Evolutionary conservation across 37 sponge, comb jelly and placozoan genomes (phyloP), one percentile per base, ranked within the genome.

Genomic region (Ianthella basta): DNA sequence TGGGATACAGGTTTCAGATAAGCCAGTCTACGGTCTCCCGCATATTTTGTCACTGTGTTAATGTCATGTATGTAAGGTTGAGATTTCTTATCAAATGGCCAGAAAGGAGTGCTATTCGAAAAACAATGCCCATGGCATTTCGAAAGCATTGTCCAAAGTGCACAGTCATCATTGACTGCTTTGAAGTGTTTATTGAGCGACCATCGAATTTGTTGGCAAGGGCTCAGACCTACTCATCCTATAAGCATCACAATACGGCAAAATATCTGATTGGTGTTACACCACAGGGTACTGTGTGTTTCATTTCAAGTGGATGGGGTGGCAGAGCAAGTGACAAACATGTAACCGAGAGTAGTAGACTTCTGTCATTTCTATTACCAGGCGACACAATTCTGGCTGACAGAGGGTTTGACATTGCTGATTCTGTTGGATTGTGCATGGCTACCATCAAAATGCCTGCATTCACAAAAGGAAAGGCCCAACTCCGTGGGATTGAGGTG

Each of bases 81-180:
- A 36, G 54, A 30, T 81, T 56, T 72, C 50, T 91, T 30, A 73
- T 90, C 40, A 35, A 80, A 35, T 91, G 93, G 87, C 90, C 90
- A 60, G 85, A 86, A 23, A 30, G 87, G 35, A 90, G 86, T 13
- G 66, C 41, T 30, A 59, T 91, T 15, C 38, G 60, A 73, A 79
- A 60, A 39, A 88, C 84, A 0, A 41, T 87, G 64, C 91, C 91
- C 2, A 44, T 72, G 38, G 65, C 55, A 54, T 91, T 86, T 57
- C 27, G 69, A 59, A 81, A 82, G 56, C 56, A 89, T 41, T 85
- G 64, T 81, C 82, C 77, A 10, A 88, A 77, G 12, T 84, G 86
- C 25, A 68, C 57, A 6, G 79, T 81, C 25, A 87, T 87, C 19
- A 78, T 86, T 23, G 86, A 86, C 80, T 86, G 65, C n/a, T 63